Conservation (phyloP, 2,888 invertebrate genomes). For the Erebia ligea region DNA sequence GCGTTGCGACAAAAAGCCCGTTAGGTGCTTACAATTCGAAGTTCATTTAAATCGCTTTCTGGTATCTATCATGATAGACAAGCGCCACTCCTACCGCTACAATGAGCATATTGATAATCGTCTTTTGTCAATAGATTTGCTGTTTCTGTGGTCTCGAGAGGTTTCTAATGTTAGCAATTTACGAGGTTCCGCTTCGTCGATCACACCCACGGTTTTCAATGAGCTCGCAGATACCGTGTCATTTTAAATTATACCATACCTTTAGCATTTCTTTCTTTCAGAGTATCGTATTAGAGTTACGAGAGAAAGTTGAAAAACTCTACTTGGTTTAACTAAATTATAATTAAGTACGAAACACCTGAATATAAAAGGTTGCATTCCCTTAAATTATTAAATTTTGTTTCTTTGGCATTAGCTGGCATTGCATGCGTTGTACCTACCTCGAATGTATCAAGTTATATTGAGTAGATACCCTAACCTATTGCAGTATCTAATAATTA, state of each 20-base stretch:
- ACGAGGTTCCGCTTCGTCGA: conserved; percentile 68
- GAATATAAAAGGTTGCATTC: too few relatives aligned
- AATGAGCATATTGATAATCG: conserved; percentile 56
- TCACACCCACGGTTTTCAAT: conserved; percentile 66
- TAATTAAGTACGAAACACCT: too few relatives aligned
- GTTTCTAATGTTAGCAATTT: conserved; percentile 67
- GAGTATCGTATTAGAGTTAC: neutral
- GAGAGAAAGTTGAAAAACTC: too few relatives aligned
- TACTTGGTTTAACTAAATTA: too few relatives aligned
- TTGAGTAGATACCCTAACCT: too few relatives aligned
- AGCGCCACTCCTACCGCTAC: conserved; percentile 70
- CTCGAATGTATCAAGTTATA: too few relatives aligned
- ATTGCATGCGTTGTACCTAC: too few relatives aligned
- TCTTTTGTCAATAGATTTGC: conserved; percentile 61
- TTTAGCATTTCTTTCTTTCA: neutral
- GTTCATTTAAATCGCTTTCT: conserved; percentile 67
- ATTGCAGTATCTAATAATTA: too few relatives aligned
- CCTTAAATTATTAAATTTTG: too few relatives aligned
- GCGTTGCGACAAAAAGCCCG: conserved; percentile 70
- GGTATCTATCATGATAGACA: conserved; percentile 58
- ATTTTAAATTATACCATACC: conserved; percentile 52
- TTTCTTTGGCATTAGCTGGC: too few relatives aligned
- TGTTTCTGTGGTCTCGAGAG: conserved; percentile 62
- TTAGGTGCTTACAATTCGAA: conserved; percentile 67
- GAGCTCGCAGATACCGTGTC: conserved; percentile 51